phyloP scores from a whole-genome alignment of 2,888 invertebrate genomes.

The Ectemnius lituratus region DNA sequence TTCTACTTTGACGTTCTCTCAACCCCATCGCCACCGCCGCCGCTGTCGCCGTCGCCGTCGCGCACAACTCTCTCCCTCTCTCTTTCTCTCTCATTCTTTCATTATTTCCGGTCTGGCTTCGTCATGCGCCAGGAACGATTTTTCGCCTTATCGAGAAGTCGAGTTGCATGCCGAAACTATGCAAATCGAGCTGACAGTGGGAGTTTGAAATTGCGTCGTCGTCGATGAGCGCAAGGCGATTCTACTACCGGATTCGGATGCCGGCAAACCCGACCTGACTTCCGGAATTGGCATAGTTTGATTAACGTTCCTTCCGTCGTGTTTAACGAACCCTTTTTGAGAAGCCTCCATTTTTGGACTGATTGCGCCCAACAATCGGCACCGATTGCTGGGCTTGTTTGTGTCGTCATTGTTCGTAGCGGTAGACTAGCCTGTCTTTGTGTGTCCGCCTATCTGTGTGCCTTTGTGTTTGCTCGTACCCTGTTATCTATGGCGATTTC shows the following conservation, averaged over 20 bases:
- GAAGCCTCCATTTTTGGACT: slow-evolving; percentile 30
- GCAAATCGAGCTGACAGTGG: slow-evolving; percentile 10
- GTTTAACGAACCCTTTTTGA: slow-evolving; percentile 58
- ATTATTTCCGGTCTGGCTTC: neutral
- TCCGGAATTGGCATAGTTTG: neutral
- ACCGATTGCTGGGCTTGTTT: slow-evolving; percentile 63
- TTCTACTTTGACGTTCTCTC: slow-evolving; percentile 17
- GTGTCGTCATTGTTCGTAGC: slow-evolving; percentile 70
- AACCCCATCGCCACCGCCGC: too few species aligned
- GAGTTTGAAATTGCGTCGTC: slow-evolving; percentile 20
- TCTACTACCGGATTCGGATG: too few species aligned
- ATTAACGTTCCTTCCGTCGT: slow-evolving; percentile 21
- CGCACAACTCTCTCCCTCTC: too few species aligned
- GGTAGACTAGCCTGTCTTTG: slow-evolving; percentile 67
- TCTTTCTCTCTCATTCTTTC: neutral
- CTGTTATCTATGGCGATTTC: slow-evolving; percentile 32
- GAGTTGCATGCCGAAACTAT: too few species aligned
- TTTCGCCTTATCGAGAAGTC: too few species aligned
- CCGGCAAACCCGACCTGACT: too few species aligned
- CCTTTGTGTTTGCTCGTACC: slow-evolving; percentile 47
- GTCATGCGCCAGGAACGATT: too few species aligned
- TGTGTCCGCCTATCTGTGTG: slow-evolving; percentile 63
- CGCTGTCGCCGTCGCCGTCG: too few species aligned
- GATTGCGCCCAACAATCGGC: slow-evolving; percentile 43
- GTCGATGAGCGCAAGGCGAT: too few species aligned